Base-by-base conservation (phyloP, 2,888 invertebrate species). In the Pediacus dermestoides region DNA sequence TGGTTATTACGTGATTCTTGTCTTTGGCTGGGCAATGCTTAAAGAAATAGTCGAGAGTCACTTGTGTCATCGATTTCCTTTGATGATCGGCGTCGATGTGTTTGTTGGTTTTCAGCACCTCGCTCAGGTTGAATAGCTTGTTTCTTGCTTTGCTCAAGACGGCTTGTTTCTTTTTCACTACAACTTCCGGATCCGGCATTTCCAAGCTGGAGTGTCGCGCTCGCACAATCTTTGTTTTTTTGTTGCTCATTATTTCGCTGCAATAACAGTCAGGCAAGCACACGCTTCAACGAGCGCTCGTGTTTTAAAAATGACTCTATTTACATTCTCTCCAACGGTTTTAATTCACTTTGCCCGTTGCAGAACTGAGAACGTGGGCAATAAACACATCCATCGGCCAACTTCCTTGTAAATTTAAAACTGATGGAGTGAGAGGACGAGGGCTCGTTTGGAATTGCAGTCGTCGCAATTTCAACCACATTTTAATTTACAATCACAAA, bases 61-160 rank as follows among this genome's bases (percentile, higher is more conserved):
- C 56, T 46, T 68, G 68, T 2, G 68, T 63, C 31, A 64, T 53
- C 0, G 64, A 57, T 52, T 64, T 68, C 28, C 59, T 63, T 3
- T 48, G 47, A 23, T 58, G 51, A n/a, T 48, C 48, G 2, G 57
- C 50, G 2, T 53, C 50, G 2, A 58, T 44, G 12, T 50, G 39
- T 65, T 58, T 58, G 57, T 67, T 71, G 6, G 71, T 55, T 60
- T 74, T 77, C 10, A 77, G 55, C 8, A 71, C 74, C 14, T 66
- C 64, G 35, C 66, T 57, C 30, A 69, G 39, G 35, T 58, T 63
- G 10, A 64, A 52, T 16, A 68, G 51, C 48, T 66, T 66, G 35
- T 59, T 60, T 37, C 59, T 57, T 12, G 67, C 68, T 50, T 63
- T 67, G 16, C 63, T 55, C 9, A 67, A 51, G 48, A 68, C 59